Base-by-base conservation (phyloP, 53 echinoderm and acorn worm genomes). In the Actinopyga echinites region DNA sequence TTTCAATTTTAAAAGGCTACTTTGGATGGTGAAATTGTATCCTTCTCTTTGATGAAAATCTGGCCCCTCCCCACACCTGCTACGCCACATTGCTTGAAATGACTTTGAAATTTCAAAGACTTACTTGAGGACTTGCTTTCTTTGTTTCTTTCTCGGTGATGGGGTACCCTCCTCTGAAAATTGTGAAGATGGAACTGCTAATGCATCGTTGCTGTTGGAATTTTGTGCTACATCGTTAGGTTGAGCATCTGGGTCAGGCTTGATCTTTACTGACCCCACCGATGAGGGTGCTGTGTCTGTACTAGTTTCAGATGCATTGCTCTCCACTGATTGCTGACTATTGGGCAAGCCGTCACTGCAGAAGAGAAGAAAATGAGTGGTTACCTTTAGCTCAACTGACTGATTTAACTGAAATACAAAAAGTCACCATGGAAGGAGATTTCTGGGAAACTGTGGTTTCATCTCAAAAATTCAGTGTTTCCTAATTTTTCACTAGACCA, bases 111-210 rank as follows among this genome's bases (percentile, higher is more conserved):
- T n/a, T 49, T 13, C 49, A 15, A 7, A 30, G 7, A 86, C 92
- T 90, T 69, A 97, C 97, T 87, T 88, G 86, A 94, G 97, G 57
- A 90, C 90, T 85, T 97, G 97, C 74, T 97, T 97, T 79, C 97
- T 80, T 19, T 92, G 97, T 71, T 94, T 94, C 85, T 94, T 97
- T 58, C 94, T 86, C 19, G 97, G 97, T 56, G 94, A 97, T 8
- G 97, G 93, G 13, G 92, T 92, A 1, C 90, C 89, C 55, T 90
- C 92, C 61, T 87, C 92, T 56, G 64, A 56, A 0, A 83, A 31
- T 3, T 60, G 82, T 19, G 79, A 74, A 23, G 83, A 75, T 21
- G 85, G 90, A 29, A 83, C 83, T 12, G 83, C 56, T 68, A 83
- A 69, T 30, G 80, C 79, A 34, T 80, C 88, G n/a, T 85, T 68